A percentile compares a stretch with the other conserved stretches of the same genome.
phyloP scores from a whole-genome alignment of 2,797 vertebrate genomes.

The Allobates femoralis region DNA sequence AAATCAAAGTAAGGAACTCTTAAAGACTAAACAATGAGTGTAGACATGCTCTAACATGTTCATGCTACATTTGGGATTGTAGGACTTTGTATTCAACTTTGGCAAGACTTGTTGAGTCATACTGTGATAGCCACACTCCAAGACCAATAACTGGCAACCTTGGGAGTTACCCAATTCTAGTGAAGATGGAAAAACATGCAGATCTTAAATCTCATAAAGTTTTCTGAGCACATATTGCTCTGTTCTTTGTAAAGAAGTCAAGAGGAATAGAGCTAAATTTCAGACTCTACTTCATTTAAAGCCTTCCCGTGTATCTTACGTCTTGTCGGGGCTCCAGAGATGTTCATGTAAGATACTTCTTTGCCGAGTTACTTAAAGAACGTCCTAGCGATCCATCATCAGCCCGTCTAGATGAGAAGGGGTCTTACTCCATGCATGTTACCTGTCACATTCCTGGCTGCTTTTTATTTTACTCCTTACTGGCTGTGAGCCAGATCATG shows the following conservation, averaged over 20 bases:
- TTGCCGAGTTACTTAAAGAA: background rate
- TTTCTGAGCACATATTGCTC: background rate
- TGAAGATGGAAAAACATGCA: background rate
- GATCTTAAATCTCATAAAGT: background rate
- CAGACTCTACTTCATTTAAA: background rate
- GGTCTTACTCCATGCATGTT: constrained; percentile 4
- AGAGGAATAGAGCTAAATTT: background rate
- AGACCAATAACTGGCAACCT: background rate
- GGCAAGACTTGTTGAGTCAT: background rate
- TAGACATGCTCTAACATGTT: background rate
- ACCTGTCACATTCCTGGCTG: constrained; percentile 42
- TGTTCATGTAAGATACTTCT: background rate
- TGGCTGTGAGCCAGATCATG: constrained; percentile 72
- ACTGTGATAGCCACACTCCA: background rate
- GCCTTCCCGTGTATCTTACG: background rate
- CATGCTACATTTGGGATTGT: background rate
- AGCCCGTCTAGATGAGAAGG: background rate
- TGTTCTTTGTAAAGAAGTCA: background rate
- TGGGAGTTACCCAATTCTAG: background rate
- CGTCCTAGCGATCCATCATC: background rate
- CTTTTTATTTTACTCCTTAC: constrained; percentile 53
- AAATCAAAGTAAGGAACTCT: background rate
- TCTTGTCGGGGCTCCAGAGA: background rate
- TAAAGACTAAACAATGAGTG: background rate
- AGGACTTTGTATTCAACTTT: no score